A percentile compares a stretch with the other conserved stretches of the same genome.
Evolutionary conservation across 2,113 vertebrate genomes (phyloP).

Genomic region (Prietella phreatophila): DNA sequence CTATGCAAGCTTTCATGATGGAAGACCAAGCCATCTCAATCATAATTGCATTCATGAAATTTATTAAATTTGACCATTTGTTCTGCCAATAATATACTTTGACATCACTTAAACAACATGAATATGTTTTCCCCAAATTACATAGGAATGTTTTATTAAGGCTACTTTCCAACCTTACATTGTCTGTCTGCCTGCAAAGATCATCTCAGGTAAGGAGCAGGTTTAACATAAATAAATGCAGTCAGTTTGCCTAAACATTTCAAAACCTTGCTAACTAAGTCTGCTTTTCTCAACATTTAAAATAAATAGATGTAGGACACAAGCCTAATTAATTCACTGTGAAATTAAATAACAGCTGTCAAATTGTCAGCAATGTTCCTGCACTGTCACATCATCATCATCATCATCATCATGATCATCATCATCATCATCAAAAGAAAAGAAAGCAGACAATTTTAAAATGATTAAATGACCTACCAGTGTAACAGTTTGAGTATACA

Average conservation of each 20-base stretch:
- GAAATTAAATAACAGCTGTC: neutral
- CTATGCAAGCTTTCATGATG: no score
- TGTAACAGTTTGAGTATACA: neutral
- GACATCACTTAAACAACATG: no score
- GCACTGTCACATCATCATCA: no score
- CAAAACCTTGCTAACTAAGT: no score
- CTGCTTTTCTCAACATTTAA: neutral
- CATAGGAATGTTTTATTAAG: no score
- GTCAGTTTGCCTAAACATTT: no score
- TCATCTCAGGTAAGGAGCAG: no score
- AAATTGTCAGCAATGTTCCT: neutral
- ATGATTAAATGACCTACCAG: neutral
- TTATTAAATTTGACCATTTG: neutral
- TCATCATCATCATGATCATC: no score
- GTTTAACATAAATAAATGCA: no score
- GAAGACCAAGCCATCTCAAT: neutral
- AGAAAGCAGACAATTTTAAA: neutral
- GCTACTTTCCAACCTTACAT: no score
- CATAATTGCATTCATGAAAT: neutral
- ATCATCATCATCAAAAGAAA: neutral
- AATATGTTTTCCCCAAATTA: no score
- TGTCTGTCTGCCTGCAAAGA: no score
- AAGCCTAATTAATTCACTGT: neutral
- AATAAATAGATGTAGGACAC: neutral
- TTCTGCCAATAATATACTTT: neutral